Evolutionary conservation across 2,797 vertebrate species (phyloP), one percentile per base, ranked within the genome.

Genomic region (Myotis findleyi): DNA sequence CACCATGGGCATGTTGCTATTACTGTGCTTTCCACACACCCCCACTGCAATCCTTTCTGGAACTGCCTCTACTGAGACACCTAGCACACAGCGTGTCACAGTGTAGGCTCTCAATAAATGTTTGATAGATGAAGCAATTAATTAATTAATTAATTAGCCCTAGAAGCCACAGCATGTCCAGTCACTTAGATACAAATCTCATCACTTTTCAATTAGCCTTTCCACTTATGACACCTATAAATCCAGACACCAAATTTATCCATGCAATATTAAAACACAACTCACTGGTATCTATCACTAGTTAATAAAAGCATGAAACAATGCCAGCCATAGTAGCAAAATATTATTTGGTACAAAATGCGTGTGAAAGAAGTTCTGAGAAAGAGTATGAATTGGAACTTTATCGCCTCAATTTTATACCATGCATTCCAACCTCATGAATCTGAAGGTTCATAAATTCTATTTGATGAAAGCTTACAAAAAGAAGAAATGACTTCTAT

Each of bases 381-480:
- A 18, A 85, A 90, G 96, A 90, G 79, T 89, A 55, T 8, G 23
- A 79, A 95, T 59, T 75, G 51, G 33, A 69, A 44, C 88, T 96
- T 97, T 94, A 95, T 73, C 93, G 49, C 79, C 16, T 77, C 64
- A 27, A 57, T 96, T 93, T 94, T 95, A 90, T 72, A n/a, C 77
- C 66, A 73, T 94, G 88, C 77, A 82, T 88, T 57, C 53, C 66
- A 94, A 91, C 47, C 75, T 85, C 90, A 77, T 94, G 88, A 95
- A 96, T 96, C 88, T 83, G 92, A 95, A 84, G 64, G 79, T 94
- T 93, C 92, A 69, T 96, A 97, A 97, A 96, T 97, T 93, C 95
- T 95, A n/a, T 92, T 92, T 96, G 95, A 87, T 95, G 93, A 83
- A 92, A 95, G 94, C 93, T 96, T 97, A 96, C 89, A 92, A 95